Percentiles rank a stretch among this genome's conserved stretches.
These are phyloP conservation scores for Cheilosia variabilis DNA, from an alignment of 2,888 invertebrate species.

Conservation along the genomic window DNA sequence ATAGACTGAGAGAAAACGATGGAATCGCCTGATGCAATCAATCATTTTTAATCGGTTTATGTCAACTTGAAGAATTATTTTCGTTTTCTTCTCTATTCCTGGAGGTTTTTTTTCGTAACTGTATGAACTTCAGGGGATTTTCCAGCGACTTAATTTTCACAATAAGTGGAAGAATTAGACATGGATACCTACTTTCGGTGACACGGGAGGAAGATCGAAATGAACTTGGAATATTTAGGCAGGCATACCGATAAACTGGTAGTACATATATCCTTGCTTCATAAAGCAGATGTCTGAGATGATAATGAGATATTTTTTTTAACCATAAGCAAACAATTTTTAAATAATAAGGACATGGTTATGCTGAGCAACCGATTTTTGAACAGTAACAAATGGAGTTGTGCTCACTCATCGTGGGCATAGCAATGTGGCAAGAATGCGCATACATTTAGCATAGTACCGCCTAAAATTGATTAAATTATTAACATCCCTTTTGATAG, in stretches of 20 bases:
- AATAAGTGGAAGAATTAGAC: not conserved
- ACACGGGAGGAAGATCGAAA: not conserved
- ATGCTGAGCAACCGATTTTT: too few relatives aligned
- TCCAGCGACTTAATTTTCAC: slow-evolving; percentile 5
- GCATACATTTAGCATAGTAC: too few relatives aligned
- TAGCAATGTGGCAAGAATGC: too few relatives aligned
- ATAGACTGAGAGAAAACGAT: slow-evolving; percentile 54
- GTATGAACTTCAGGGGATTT: slow-evolving; percentile 14
- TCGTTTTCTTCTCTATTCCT: slow-evolving; percentile 27
- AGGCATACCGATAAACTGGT: not conserved
- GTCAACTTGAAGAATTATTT: slow-evolving; percentile 64
- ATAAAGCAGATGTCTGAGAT: too few relatives aligned
- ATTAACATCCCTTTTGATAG: too few relatives aligned
- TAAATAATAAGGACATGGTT: too few relatives aligned
- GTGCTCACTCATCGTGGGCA: too few relatives aligned
- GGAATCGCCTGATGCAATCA: slow-evolving; percentile 67
- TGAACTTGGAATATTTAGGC: not conserved
- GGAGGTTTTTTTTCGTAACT: slow-evolving; percentile 3
- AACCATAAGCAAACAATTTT: too few relatives aligned
- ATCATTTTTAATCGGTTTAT: slow-evolving; percentile 73
- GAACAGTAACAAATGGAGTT: too few relatives aligned
- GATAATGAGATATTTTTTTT: too few relatives aligned
- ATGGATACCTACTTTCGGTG: not conserved
- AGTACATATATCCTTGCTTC: too few relatives aligned
- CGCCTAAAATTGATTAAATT: too few relatives aligned